phyloP scores from a whole-genome alignment of 2,888 invertebrate species.

The Monopis laevigella region DNA sequence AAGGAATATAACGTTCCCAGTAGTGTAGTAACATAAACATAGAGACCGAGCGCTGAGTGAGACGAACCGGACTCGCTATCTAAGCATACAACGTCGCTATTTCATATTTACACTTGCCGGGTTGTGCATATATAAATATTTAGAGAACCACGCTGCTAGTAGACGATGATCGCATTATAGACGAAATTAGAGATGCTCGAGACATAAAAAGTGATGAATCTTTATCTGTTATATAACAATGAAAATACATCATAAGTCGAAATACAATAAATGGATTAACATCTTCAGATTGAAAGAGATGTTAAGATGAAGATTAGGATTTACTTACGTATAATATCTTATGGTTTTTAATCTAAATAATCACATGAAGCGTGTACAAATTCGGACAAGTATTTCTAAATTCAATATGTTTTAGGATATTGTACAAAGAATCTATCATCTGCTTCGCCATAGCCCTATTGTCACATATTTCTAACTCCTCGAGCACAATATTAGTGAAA shows the following conservation, averaged over 20 bases:
- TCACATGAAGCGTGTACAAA: constrained; percentile 8
- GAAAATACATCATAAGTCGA: too few relatives aligned
- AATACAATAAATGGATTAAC: too few relatives aligned
- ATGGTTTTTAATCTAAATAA: constrained; percentile 9
- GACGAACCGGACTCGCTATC: constrained; percentile 4
- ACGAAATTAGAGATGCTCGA: too few relatives aligned
- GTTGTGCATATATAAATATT: constrained; percentile 7
- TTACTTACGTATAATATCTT: not conserved
- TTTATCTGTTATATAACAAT: too few relatives aligned
- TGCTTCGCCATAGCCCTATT: constrained; percentile 4
- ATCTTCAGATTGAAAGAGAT: too few relatives aligned
- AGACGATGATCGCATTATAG: too few relatives aligned
- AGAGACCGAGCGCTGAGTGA: constrained; percentile 9
- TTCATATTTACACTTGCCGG: constrained; percentile 4
- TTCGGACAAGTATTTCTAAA: not conserved
- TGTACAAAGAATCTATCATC: constrained; percentile 5
- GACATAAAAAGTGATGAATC: too few relatives aligned
- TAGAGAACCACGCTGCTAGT: too few relatives aligned
- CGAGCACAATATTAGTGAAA: constrained; percentile 13
- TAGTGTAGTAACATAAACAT: constrained; percentile 9
- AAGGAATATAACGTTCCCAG: constrained; percentile 7
- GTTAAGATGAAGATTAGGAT: constrained; percentile 3
- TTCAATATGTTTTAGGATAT: constrained; percentile 4
- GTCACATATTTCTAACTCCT: constrained; percentile 4
- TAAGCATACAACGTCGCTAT: constrained; percentile 1